Evolutionary conservation across 2,888 invertebrate species (phyloP).

Genomic region (Eugnorisma glareosa): DNA sequence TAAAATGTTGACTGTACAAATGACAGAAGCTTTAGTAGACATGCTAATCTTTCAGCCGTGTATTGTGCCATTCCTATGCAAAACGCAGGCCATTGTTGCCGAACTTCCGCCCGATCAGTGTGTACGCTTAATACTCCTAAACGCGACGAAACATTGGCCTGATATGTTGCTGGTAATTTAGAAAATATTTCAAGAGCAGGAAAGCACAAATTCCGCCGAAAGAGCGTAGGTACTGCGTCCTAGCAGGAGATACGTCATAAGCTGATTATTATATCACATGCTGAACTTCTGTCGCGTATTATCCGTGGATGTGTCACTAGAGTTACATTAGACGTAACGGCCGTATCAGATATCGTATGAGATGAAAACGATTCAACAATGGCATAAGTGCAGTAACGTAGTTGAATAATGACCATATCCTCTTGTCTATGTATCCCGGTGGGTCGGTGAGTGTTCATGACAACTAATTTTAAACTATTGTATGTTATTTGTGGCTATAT

Average conservation of each 20-base stretch:
- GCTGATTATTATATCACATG: background rate
- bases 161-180: background rate
- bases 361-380: conserved; percentile 81
- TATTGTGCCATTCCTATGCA: background rate
- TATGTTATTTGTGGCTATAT: conserved; percentile 24
- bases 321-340: conserved; percentile 27
- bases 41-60: too few species aligned
- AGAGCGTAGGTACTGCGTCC: background rate
- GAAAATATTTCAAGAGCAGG: background rate
- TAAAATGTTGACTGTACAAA: too few species aligned
- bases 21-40: background rate
- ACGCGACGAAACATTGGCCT: background rate
- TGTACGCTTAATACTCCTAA: background rate
- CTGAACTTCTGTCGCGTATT: background rate
- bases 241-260: background rate
- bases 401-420: conserved; percentile 85
- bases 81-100: background rate
- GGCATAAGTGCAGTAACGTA: conserved; percentile 68
- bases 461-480: conserved; percentile 35
- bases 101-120: background rate
- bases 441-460: conserved; percentile 36
- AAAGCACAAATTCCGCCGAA: background rate
- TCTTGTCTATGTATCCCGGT: conserved; percentile 65
- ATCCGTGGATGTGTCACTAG: conserved; percentile 3
- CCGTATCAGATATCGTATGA: conserved; percentile 68